Evolutionary conservation across 2,797 vertebrate genomes (phyloP).

Genomic region (Arrhamphus sclerolepis): DNA sequence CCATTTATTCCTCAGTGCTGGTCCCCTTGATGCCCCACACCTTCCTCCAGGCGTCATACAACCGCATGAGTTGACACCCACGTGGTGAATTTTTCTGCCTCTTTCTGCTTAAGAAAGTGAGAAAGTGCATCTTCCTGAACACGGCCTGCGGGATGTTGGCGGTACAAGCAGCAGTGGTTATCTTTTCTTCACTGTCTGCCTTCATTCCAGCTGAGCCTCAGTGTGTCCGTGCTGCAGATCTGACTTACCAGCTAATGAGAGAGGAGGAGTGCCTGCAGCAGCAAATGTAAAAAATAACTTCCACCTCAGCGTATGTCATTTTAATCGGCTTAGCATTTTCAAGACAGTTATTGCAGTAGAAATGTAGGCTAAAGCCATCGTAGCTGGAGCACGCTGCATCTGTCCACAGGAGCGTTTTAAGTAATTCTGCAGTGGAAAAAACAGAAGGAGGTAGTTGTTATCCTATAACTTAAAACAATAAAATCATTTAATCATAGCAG

Average conservation of each 20-base stretch:
- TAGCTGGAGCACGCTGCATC: slow-evolving; percentile 11
- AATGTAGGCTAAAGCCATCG: slow-evolving; percentile 13
- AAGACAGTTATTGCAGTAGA: slow-evolving; percentile 14
- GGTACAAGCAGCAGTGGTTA: slow-evolving; percentile 11
- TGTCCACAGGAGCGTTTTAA: slow-evolving; percentile 1
- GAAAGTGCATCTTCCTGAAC: background rate
- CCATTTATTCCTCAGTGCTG: slow-evolving; percentile 97
- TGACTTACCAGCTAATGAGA: slow-evolving; percentile 38
- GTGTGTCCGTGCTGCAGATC: slow-evolving; percentile 1
- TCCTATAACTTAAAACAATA: too few relatives aligned
- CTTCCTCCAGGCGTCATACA: slow-evolving; percentile 98
- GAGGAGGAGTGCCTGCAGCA: slow-evolving; percentile 22
- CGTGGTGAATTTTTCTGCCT: slow-evolving; percentile 84
- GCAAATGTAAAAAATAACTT: slow-evolving; percentile 23
- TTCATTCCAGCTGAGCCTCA: slow-evolving; percentile 22
- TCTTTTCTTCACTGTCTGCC: slow-evolving; percentile 22
- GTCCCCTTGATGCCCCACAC: slow-evolving; percentile 97
- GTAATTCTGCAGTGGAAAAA: background rate
- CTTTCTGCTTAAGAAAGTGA: background rate
- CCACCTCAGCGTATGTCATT: slow-evolving; percentile 27
- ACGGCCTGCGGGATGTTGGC: slow-evolving; percentile 19
- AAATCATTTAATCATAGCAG: too few relatives aligned
- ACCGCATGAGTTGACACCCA: slow-evolving; percentile 94
- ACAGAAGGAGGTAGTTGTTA: background rate
- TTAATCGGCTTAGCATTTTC: slow-evolving; percentile 31